A percentile compares a stretch with the other conserved stretches of the same genome.
Evolutionary conservation across 2,888 invertebrate species (phyloP).

Genomic region (Anarsia innoxiella): DNA sequence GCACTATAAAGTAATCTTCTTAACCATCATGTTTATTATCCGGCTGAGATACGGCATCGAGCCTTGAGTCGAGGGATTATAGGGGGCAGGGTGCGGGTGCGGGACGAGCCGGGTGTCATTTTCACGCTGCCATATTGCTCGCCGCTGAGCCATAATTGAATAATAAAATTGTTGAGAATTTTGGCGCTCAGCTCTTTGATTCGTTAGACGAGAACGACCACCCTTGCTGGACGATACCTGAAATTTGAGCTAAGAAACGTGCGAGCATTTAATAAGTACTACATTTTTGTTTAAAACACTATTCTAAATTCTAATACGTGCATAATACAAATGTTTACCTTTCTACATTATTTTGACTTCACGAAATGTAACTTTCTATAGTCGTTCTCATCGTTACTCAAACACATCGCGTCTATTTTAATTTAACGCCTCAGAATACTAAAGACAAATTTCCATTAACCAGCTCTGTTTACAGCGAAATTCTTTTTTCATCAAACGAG

Average conservation of each 20-base stretch:
- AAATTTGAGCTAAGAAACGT: too few relatives aligned
- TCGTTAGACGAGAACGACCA: too few relatives aligned
- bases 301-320: too few relatives aligned
- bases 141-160: conserved; percentile 53
- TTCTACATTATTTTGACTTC: too few relatives aligned
- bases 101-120: conserved; percentile 43
- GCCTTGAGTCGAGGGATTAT: conserved; percentile 34
- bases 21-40: conserved; percentile 51
- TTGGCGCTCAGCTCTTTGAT: conserved; percentile 40
- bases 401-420: conserved; percentile 18
- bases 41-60: conserved; percentile 34
- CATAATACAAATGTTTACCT: too few relatives aligned
- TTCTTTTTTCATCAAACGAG: conserved; percentile 66
- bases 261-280: too few relatives aligned
- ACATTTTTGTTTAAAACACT: too few relatives aligned
- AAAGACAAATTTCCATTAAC: conserved; percentile 63
- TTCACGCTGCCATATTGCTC: conserved; percentile 54
- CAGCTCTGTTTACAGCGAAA: conserved; percentile 56
- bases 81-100: conserved; percentile 22
- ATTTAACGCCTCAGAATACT: conserved; percentile 50
- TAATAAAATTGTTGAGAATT: conserved; percentile 57
- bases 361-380: conserved; percentile 8
- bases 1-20: conserved; percentile 41
- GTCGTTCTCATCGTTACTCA: too few relatives aligned
- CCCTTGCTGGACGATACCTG: too few relatives aligned